Base-by-base conservation (phyloP, 2,113 vertebrate genomes). In the Microcebus jonahi region DNA sequence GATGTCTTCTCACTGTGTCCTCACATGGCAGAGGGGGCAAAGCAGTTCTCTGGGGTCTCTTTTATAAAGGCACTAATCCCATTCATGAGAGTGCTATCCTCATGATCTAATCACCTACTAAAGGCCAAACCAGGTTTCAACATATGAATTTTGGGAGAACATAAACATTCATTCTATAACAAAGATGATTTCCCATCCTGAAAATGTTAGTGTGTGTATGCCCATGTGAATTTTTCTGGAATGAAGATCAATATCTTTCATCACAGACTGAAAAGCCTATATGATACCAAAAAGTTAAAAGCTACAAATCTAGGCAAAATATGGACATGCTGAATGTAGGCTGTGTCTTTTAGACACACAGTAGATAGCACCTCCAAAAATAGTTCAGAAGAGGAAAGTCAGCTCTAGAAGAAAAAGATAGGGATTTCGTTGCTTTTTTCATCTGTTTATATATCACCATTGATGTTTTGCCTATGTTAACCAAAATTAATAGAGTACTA, bases 241-340 rank as follows among this genome's bases (percentile, higher is more conserved):
- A 79, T 93, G 61, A 91, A 67, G 31, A 88, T 70, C 57, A 89
- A 1, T 86, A 50, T 59, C 42, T 79, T 87, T 82, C 25, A 87
- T 75, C 39, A 85, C 8, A 73, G n/a, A 88, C 36, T 86, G 61
- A 93, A 91, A 59, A 34, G 20, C 50, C 39, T 82, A 29, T 12
- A 39, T 82, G 76, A 88, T 15, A 92, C 57, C 59, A 95, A 81
- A 84, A 55, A 63, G 68, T 82, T 85, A 79, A 95, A 94, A 95
- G 36, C 55, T 63, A 88, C 17, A 65, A 29, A 90, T 29, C 20
- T 42, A 48, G 79, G 96, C 18, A 94, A 90, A 94, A 50, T 77
- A 82, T 34, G 4, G 75, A 84, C 71, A 12, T 57, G 6, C 61
- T 91, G 34, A 81, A 61, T 31, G 4, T 5, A 85, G 55, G 14